These are phyloP conservation scores for Catharus fuscescens DNA, from an alignment of 2,113 vertebrate species.

Conservation along the genomic window DNA sequence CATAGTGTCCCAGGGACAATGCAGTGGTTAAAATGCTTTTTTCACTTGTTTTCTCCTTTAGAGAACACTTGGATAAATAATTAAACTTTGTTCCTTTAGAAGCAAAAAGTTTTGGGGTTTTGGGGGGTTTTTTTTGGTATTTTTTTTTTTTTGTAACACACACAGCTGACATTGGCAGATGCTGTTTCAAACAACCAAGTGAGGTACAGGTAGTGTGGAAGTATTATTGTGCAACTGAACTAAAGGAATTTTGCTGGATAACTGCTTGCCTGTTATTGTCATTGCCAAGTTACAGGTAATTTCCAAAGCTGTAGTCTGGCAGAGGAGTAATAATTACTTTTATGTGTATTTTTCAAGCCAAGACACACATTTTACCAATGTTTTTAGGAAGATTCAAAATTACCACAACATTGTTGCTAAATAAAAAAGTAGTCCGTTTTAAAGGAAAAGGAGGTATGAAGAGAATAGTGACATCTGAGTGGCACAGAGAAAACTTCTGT, in stretches of 20 bases:
- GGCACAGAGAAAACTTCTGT: not conserved
- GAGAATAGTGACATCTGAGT: slow-evolving; percentile 11
- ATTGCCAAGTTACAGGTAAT: not conserved
- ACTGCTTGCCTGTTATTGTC: not conserved
- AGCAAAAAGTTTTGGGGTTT: not conserved
- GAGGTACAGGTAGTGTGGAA: not conserved
- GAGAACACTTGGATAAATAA: not conserved
- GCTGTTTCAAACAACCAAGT: not conserved
- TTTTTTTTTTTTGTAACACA: not conserved
- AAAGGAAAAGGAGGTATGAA: not conserved
- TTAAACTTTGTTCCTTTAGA: not conserved
- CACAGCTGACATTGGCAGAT: not conserved
- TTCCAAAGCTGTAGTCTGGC: slow-evolving; percentile 5
- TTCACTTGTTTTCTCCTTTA: not conserved
- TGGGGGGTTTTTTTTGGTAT: accelerated
- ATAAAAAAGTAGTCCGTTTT: not conserved
- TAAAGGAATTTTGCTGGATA: slow-evolving; percentile 10
- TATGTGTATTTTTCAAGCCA: slow-evolving; percentile 23
- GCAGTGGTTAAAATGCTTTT: not conserved
- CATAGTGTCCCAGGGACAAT: not conserved
- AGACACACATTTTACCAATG: not conserved
- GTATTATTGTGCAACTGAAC: not conserved
- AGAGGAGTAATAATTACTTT: slow-evolving; percentile 22
- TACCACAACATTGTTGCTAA: not conserved
- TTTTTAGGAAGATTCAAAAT: not conserved